phyloP scores from a whole-genome alignment of 2,888 invertebrate species.

The Incurvaria masculella region DNA sequence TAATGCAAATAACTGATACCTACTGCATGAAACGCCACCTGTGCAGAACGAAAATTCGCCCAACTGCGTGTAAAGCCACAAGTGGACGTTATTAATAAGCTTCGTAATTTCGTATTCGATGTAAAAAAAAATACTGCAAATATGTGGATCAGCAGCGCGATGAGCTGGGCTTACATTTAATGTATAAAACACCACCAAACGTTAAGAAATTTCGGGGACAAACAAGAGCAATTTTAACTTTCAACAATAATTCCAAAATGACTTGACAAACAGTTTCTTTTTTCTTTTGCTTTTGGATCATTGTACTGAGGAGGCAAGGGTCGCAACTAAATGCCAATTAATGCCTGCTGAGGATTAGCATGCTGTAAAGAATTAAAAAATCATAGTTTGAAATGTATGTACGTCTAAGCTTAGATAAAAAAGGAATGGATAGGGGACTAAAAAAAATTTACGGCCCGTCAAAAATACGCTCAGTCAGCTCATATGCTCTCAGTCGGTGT shows the following conservation, averaged over 20 bases:
- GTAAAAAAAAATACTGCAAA: neutral
- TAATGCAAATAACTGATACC: neutral
- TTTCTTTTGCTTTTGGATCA: conserved; percentile 17
- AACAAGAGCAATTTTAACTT: neutral
- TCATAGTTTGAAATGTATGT: neutral
- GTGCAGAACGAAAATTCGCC: neutral
- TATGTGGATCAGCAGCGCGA: neutral
- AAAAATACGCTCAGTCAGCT: too few relatives aligned
- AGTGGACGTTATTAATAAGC: neutral
- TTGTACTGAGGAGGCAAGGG: conserved; percentile 34
- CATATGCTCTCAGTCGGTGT: too few relatives aligned
- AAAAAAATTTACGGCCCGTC: too few relatives aligned
- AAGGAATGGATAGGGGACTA: too few relatives aligned
- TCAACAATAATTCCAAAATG: conserved; percentile 4
- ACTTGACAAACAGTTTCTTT: conserved; percentile 21
- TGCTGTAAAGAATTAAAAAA: conserved; percentile 13
- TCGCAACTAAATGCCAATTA: conserved; percentile 16
- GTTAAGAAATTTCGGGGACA: neutral
- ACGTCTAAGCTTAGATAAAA: too few relatives aligned
- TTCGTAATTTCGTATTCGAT: neutral
- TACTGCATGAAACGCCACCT: neutral
- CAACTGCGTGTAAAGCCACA: neutral
- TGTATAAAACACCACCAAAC: neutral
- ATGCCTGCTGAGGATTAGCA: conserved; percentile 17
- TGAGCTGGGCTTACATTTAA: neutral